Evolutionary conservation across 2,113 vertebrate genomes (phyloP).

Genomic region (Hippocampus comes): DNA sequence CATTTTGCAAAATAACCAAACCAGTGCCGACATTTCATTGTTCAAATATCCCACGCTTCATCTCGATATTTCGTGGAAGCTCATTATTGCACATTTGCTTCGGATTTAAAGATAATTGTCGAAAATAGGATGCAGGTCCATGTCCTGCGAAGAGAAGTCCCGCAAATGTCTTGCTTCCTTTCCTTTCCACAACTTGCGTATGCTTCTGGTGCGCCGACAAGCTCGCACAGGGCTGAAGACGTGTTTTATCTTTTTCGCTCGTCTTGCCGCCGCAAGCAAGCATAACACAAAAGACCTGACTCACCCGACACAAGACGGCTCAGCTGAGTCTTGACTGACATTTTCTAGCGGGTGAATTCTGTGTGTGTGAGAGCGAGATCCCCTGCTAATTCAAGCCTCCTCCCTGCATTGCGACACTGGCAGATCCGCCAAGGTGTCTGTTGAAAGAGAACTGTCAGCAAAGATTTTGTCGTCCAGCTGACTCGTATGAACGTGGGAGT

Average conservation of each 20-base stretch:
- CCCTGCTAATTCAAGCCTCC: conserved; percentile 49
- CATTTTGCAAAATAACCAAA: background rate
- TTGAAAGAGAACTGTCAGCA: conserved; percentile 49
- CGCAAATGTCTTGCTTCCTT: background rate
- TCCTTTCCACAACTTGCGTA: background rate
- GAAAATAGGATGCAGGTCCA: background rate
- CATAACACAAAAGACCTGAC: background rate
- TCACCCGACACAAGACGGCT: conserved; percentile 27
- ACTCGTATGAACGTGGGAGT: too few relatives aligned
- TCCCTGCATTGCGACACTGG: conserved; percentile 71
- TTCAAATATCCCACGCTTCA: background rate
- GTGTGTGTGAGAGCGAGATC: conserved; percentile 23
- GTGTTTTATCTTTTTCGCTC: background rate
- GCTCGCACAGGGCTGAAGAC: background rate
- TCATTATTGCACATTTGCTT: too few relatives aligned
- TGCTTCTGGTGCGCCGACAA: background rate
- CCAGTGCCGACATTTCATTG: too few relatives aligned
- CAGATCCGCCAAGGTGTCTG: conserved; percentile 45
- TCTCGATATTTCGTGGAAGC: background rate
- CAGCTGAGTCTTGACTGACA: conserved; percentile 17
- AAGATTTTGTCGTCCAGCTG: conserved; percentile 29
- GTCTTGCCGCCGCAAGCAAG: background rate
- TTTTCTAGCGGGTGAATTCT: background rate
- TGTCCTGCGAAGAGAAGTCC: too few relatives aligned
- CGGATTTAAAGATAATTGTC: background rate